Conservation (phyloP, 2,888 invertebrate genomes). For the Calliscelio sp. region DNA sequence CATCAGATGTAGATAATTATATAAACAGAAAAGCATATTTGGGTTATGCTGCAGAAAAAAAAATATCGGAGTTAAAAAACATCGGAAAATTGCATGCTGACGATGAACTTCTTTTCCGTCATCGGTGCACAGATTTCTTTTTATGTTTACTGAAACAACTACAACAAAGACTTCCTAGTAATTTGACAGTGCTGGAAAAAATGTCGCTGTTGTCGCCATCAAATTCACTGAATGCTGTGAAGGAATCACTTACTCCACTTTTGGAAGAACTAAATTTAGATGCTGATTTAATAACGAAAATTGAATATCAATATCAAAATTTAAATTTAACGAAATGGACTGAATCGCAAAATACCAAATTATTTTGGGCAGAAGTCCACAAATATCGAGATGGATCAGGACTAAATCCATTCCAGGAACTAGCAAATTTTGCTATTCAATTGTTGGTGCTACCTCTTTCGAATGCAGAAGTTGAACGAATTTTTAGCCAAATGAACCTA, state of each 20-base stretch:
- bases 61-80: not conserved
- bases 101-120: not conserved
- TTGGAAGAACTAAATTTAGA: not conserved
- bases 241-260: constrained; percentile 5
- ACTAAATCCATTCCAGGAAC: constrained; percentile 23
- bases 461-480: constrained; percentile 29
- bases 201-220: constrained; percentile 8
- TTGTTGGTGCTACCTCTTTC: not conserved
- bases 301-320: constrained; percentile 23
- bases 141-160: constrained; percentile 4
- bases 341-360: constrained; percentile 23
- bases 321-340: constrained; percentile 21
- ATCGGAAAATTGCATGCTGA: not conserved
- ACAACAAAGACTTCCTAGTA: constrained; percentile 14
- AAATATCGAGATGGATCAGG: constrained; percentile 3
- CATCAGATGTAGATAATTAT: constrained; percentile 12
- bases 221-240: constrained; percentile 8
- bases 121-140: not conserved
- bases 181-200: constrained; percentile 5
- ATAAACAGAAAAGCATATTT: constrained; percentile 6
- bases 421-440: not conserved
- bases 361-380: constrained; percentile 57
- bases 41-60: constrained; percentile 24
- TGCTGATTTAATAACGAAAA: constrained; percentile 10
- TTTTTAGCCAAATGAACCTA: constrained; percentile 33